Evolutionary conservation across 2,797 vertebrate genomes (phyloP), one percentile per base, ranked within the genome.

Genomic region (Hoplostethus mediterraneus): DNA sequence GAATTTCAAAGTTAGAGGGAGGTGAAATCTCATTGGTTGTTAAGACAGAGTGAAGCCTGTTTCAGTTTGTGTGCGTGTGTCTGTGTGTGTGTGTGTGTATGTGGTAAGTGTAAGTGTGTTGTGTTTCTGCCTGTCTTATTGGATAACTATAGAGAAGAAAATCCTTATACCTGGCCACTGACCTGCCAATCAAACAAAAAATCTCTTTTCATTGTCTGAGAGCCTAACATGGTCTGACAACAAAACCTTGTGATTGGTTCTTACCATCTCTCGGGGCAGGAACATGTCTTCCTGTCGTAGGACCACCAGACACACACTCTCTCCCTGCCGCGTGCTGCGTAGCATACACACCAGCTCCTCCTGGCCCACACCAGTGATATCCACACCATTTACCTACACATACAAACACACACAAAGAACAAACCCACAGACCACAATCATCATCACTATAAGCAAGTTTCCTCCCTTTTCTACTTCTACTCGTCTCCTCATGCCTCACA

Each of bases 231-330:
- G 45, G 44, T 44, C 54, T 49, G 7, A 30, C 1, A 47, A 65
- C 1, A 45, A 17, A 48, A 21, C 58, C 16, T 0, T 60, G 51
- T 67, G 72, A 67, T 47, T 77, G 77, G 56, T 54, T 87, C 93
- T 97, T 97, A 99, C 98, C 98, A 98, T 95, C 88, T 99, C 97
- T 89, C 97, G 91, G 54, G 98, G 97, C 54, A 98, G 91, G 87
- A 98, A 98, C 82, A 94, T 90, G 67, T 98, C 97, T 42, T 99
- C 97, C 71, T 96, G 97, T 16, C 98, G 95, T 53, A 95, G 94
- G 38, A 99, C 93, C 60, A 97, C 71, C 21, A 99, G 91, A 30
- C 91, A 94, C 17, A 97, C 98, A 0, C 93, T 94, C 73, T 99
- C 97, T 6, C 98, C 98, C 82, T 97, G 97, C 40, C 96, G 96